phyloP scores from a whole-genome alignment of 2,888 invertebrate species.

The Tiliacea aurago region DNA sequence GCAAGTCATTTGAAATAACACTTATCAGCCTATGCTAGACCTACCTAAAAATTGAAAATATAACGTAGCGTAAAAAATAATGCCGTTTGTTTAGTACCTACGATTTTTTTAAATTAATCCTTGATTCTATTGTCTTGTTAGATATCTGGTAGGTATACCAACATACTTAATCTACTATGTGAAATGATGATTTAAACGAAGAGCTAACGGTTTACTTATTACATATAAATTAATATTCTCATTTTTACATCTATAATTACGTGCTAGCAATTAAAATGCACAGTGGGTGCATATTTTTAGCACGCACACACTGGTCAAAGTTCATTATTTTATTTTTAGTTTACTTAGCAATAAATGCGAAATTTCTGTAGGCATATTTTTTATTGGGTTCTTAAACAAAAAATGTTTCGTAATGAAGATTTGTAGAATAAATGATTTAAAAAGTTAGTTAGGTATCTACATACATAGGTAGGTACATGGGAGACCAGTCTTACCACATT shows the following conservation, averaged over 20 bases:
- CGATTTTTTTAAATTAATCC: slow-evolving; percentile 11
- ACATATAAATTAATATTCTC: slow-evolving; percentile 15
- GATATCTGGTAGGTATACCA: background rate
- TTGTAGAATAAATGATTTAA: background rate
- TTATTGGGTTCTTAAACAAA: background rate
- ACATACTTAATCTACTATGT: background rate
- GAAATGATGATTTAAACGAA: background rate
- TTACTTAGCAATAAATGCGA: slow-evolving; percentile 12
- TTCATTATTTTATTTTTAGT: slow-evolving; percentile 28
- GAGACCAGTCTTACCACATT: no score
- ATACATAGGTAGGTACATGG: no score
- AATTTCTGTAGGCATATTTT: slow-evolving; percentile 16
- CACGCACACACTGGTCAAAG: slow-evolving; percentile 48
- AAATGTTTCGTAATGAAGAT: slow-evolving; percentile 22
- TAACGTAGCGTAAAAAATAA: slow-evolving; percentile 5
- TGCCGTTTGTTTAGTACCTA: background rate
- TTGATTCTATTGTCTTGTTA: slow-evolving; percentile 27
- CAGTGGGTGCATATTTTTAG: slow-evolving; percentile 30
- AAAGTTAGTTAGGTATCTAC: background rate
- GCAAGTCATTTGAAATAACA: slow-evolving; percentile 1
- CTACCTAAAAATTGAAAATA: background rate
- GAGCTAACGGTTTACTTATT: background rate
- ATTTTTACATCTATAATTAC: slow-evolving; percentile 18
- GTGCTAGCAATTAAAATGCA: slow-evolving; percentile 25
- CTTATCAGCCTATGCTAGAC: background rate